Evolutionary conservation across 2,888 invertebrate species (phyloP), one percentile per base, ranked within the genome.

Genomic region (Scelioninae gen. 1): DNA sequence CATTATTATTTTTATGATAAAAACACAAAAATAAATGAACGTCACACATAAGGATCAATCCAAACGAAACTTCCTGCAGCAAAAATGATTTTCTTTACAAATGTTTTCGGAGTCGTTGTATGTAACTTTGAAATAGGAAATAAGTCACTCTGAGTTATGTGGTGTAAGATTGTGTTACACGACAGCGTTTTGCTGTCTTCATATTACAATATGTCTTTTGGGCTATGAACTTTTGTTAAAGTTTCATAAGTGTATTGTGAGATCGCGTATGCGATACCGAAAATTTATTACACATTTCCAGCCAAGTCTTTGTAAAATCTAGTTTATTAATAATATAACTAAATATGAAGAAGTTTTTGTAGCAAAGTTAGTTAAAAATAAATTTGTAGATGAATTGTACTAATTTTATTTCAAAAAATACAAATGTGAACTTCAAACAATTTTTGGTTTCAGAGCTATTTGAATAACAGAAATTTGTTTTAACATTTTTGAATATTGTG

Each of bases 161-260:
- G 53, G 32, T 47, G 74, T 49, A 56, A 65, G 38, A 75, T 65
- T 56, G 56, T 75, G 75, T 75, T 75, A 65, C 75, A 58, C 58
- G 65, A 31, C 49, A 34, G 23, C 65, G 58, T 75, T 75, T 75
- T 56, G 65, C 65, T 15, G 58, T 56, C 34, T 75, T 75, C 75
- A 47, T 75, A 65, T 75, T 65, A 75, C 74, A 74, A 65, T 75
- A 75, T 58, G 75, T 75, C 75, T 75, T 65, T 75, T 38, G 65
- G 16, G 56, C 15, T 58, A 49, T 55, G 31, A 38, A 51, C 75
- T 65, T 75, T 65, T 65, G 75, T 75, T 65, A 56, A 75, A 65
- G 75, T 65, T 75, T 65, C 75, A 63, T 65, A 58, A 56, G 65
- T 65, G 65, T 13, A 75, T 65, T 65, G 34, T 13, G 34, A 13